Base-by-base conservation (phyloP, 92 coral and sea anemone species). In the Plumapathes pennacea region DNA sequence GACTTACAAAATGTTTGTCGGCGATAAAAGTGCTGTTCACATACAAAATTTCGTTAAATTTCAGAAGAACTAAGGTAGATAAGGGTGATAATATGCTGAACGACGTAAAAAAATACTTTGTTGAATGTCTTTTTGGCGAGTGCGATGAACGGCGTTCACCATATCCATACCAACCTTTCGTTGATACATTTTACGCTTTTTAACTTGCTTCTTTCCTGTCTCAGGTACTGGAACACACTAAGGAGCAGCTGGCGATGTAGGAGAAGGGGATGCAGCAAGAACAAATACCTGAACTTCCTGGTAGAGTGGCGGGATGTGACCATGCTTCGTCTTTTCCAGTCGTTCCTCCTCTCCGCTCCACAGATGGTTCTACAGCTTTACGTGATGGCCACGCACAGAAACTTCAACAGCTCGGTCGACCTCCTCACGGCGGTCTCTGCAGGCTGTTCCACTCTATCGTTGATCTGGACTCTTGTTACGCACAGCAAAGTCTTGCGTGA, bases 301-400 rank as follows among this genome's bases (percentile, higher is more conserved):
- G 76, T 82, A 22, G 89, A 92, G 48, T 92, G 96, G 98, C 83
- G 98, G 4, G 98, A 92, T 66, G 80, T 92, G 10, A 67, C 92
- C 50, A 88, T 92, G 98, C 50, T 92, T 13, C 57, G 98, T 20
- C 88, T 92, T 5, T 81, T 92, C 31, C 91, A 87, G 57, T 91
- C 86, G 10, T 92, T 92, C 24, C 44, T 88, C 31, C 85, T 87
- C 27, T 88, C 96, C 4, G 98, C 96, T 0, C 98, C 98, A 2
- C 98, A 92, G 57, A 60, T 85, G 9, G 94, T 92, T 1, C 81
- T 92, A n/a, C 98, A 92, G 60, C 80, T 92, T 13, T 88, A 76
- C 38, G 76, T 92, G 11, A 67, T 88, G 29, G 60, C 84, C 9
- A 74, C 76, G 11, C 77, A 84, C 15, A 60, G 72, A 40, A 62